Percentiles rank a stretch among this genome's conserved stretches.
Conservation (phyloP, 2,113 vertebrate species). For the Synchiropus splendidus region DNA sequence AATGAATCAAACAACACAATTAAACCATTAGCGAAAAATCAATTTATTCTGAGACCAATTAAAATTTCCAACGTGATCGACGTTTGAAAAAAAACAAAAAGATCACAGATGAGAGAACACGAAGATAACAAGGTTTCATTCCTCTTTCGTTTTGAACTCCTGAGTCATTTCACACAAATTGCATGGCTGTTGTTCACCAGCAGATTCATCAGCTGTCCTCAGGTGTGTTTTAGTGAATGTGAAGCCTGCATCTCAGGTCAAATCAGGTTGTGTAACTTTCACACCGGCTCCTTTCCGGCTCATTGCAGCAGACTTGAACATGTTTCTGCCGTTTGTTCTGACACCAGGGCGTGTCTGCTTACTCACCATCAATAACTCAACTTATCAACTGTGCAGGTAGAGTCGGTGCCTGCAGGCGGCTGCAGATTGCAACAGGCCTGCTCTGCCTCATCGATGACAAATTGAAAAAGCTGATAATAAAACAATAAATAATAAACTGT, state of each 20-base stretch:
- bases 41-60: slow-evolving; percentile 35
- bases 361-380: slow-evolving; percentile 1
- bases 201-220: too few species aligned
- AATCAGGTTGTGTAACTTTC: too few species aligned
- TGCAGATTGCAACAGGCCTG: slow-evolving; percentile 19
- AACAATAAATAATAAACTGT: too few species aligned
- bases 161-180: too few species aligned
- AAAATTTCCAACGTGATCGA: not conserved
- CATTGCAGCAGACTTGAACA: not conserved
- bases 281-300: not conserved
- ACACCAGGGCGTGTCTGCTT: slow-evolving; percentile 19
- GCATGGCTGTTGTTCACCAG: too few species aligned
- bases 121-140: too few species aligned
- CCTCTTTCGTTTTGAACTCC: too few species aligned
- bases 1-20: slow-evolving; percentile 34
- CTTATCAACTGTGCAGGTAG: slow-evolving; percentile 6
- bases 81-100: too few species aligned
- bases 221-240: too few species aligned
- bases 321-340: not conserved
- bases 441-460: too few species aligned
- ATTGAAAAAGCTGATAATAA: slow-evolving; percentile 7
- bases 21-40: slow-evolving; percentile 25
- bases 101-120: too few species aligned
- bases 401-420: slow-evolving; percentile 5
- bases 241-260: too few species aligned